Percentiles rank a stretch among this genome's conserved stretches.
Evolutionary conservation across 2,888 invertebrate genomes (phyloP).

Genomic region (Acronicta leporina): DNA sequence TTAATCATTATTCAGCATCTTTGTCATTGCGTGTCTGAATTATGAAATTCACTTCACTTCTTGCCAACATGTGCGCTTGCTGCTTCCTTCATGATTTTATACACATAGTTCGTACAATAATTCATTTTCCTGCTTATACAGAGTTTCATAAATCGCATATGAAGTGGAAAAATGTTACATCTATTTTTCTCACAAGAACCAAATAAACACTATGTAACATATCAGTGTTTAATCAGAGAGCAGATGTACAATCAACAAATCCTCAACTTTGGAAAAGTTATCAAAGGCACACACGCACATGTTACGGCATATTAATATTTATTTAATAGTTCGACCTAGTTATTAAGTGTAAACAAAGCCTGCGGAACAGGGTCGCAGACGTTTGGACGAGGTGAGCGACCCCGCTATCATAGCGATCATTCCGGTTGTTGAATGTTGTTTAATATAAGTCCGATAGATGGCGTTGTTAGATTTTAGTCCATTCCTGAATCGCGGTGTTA

Average conservation of each 20-base stretch:
- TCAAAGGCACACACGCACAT: conserved; percentile 17
- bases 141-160: conserved; percentile 7
- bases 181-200: conserved; percentile 15
- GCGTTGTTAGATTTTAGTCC: too few species aligned
- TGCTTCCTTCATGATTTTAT: conserved; percentile 3
- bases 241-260: conserved; percentile 1
- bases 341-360: conserved; percentile 72
- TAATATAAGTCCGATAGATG: too few species aligned
- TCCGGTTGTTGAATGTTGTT: too few species aligned
- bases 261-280: not conserved
- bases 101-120: not conserved
- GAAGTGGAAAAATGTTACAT: conserved; percentile 22
- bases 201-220: conserved; percentile 17
- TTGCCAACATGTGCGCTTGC: conserved; percentile 32
- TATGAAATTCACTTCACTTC: conserved; percentile 51
- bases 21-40: conserved; percentile 48
- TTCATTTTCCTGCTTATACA: not conserved
- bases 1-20: conserved; percentile 48
- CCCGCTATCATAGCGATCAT: conserved; percentile 76
- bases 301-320: conserved; percentile 12
- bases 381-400: conserved; percentile 83
- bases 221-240: conserved; percentile 18
- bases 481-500: too few species aligned
- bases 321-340: conserved; percentile 71
- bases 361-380: conserved; percentile 79